These are phyloP conservation scores for Columba guinea DNA, from an alignment of 2,797 vertebrate species.

Conservation along the genomic window DNA sequence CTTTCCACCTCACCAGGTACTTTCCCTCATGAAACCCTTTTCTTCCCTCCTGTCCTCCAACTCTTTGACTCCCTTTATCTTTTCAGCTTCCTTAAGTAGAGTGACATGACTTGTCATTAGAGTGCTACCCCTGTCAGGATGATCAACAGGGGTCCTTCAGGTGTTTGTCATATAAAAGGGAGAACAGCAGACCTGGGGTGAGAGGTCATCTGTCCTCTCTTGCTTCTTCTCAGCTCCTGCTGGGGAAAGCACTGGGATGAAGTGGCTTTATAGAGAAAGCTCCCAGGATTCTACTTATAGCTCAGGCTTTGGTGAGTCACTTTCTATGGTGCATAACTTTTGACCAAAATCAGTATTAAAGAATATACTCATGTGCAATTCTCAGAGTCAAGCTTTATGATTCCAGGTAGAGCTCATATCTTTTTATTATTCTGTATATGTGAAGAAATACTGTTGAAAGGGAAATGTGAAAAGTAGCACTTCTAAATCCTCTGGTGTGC, in stretches of 20 bases:
- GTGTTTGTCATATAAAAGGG: neutral
- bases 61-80: neutral
- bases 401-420: neutral
- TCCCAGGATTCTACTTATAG: neutral
- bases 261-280: neutral
- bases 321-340: neutral
- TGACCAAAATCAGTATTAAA: neutral
- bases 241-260: neutral
- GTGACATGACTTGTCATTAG: neutral
- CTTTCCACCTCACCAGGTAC: neutral
- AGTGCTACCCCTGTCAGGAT: neutral
- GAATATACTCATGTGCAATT: neutral
- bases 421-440: neutral
- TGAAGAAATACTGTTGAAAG: neutral
- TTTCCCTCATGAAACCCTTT: neutral
- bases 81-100: neutral
- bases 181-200: neutral
- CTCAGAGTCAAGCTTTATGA: neutral
- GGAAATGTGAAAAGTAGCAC: neutral
- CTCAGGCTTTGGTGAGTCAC: neutral
- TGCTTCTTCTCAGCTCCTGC: neutral
- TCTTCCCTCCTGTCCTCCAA: neutral
- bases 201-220: neutral
- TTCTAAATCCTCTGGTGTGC: neutral
- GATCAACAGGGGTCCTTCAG: neutral